Base-by-base conservation (phyloP, 2,888 invertebrate genomes). In the Syritta pipiens region DNA sequence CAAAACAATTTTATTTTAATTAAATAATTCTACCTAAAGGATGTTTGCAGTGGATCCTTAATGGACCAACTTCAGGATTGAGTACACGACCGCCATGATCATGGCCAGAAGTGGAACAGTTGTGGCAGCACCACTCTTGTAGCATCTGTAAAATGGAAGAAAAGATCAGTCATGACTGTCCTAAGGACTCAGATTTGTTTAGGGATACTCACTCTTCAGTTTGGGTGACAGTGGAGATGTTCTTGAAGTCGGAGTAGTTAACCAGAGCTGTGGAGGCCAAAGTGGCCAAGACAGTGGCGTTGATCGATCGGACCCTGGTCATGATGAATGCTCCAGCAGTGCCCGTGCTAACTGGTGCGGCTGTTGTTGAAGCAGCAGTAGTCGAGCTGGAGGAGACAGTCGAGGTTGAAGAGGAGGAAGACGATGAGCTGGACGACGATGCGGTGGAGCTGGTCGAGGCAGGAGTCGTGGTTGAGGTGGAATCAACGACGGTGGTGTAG, bases 401-500 rank as follows among this genome's bases (percentile, higher is more conserved):
- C 12, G 46, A 10, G 1, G 46, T 26, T 12, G 10, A 37, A 0
- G 62, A 14, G 1, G 59, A 9, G 9, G 20, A n/a, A 6, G 30
- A 12, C 0, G 59, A 22, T 22, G 59, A 12, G n/a, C 51, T 7
- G 10, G 5, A 9, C 10, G 1, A 10, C 12, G 20, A 32, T 4
- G 6, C 30, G 1, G 49, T 1, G 9, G 32, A 10, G 14, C 37
- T 24, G 35, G 26, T 12, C 1, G 17, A 9, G 4, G 10, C 2
- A 26, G 22, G 10, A 20, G 7, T n/a, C 24, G 19, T 2, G 2
- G 4, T n/a, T 1, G 7, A 5, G 24, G 4, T 10, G 14, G 6
- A 2, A 9, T 17, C 9, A 4, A 1, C 7, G 14, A 9, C 7
- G 14, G 37, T 37, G 0, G 83, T 82, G n/a, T 85, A 86, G 20